Evolutionary conservation across 2,113 vertebrate genomes (phyloP).

Genomic region (Sardina pilchardus): DNA sequence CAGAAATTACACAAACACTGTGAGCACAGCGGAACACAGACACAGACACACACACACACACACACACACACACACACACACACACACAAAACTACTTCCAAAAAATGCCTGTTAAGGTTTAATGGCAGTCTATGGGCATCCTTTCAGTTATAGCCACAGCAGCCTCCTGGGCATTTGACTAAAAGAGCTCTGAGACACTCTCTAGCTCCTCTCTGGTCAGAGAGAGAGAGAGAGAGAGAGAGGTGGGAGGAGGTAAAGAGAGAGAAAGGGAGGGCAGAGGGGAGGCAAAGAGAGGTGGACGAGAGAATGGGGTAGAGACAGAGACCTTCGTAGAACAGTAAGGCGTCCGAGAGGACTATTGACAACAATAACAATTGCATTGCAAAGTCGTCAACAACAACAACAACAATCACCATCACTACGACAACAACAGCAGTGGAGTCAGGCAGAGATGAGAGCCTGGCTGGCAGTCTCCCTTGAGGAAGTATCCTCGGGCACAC

Average conservation of each 20-base stretch:
- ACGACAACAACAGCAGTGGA: constrained; percentile 38
- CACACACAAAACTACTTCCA: not conserved
- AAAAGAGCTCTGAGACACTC: not conserved
- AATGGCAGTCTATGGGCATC: not conserved
- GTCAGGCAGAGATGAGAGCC: constrained; percentile 61
- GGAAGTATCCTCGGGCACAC: constrained; percentile 6
- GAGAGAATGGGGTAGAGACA: not conserved
- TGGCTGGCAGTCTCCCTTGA: constrained; percentile 56
- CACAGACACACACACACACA: too few relatives aligned
- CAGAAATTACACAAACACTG: too few relatives aligned
- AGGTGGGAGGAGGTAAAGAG: not conserved
- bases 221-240: not conserved
- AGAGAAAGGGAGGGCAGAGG: not conserved
- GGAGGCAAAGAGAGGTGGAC: not conserved
- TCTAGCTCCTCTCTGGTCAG: not conserved
- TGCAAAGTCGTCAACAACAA: not conserved
- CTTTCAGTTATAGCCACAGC: not conserved
- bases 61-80: not conserved
- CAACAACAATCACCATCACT: not conserved
- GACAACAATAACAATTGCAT: not conserved
- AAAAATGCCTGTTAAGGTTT: not conserved
- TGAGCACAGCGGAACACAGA: too few relatives aligned
- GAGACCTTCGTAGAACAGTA: not conserved
- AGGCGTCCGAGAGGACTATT: not conserved
- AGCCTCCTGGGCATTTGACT: constrained; percentile 1